phyloP scores from a whole-genome alignment of 2,888 invertebrate species.

The Branchipolynoe longqiensis region DNA sequence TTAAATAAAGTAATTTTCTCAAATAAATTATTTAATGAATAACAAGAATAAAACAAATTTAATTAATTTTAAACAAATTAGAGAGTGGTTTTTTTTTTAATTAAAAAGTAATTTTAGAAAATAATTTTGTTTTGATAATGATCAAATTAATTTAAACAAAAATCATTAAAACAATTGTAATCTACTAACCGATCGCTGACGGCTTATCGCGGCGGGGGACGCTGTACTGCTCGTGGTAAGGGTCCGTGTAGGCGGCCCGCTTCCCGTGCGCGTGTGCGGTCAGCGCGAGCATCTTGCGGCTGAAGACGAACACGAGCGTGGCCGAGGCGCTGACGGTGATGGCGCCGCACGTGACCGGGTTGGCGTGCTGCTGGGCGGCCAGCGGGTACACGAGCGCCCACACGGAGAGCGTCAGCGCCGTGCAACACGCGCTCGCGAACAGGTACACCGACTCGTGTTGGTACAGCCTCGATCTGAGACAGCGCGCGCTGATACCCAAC shows the following conservation, averaged over 20 bases:
- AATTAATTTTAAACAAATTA: too few species aligned
- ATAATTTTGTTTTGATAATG: too few species aligned
- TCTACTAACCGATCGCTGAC: not conserved
- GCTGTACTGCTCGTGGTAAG: not conserved
- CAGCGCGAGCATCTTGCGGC: slow-evolving; percentile 48
- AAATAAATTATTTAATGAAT: too few species aligned
- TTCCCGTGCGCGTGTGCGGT: too few species aligned
- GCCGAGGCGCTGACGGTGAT: slow-evolving; percentile 54
- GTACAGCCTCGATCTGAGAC: slow-evolving; percentile 32
- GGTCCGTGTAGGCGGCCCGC: not conserved
- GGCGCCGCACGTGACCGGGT: slow-evolving; percentile 50
- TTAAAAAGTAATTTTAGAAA: too few species aligned
- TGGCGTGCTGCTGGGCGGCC: not conserved
- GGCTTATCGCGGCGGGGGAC: slow-evolving; percentile 7
- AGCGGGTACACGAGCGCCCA: slow-evolving; percentile 46
- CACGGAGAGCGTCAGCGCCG: not conserved
- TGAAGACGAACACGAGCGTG: slow-evolving; percentile 38
- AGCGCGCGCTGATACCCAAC: not conserved
- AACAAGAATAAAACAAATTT: too few species aligned
- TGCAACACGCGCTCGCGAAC: not conserved
- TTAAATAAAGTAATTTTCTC: too few species aligned
- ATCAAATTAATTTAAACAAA: too few species aligned
- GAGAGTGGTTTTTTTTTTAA: too few species aligned
- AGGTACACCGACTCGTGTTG: slow-evolving; percentile 57
- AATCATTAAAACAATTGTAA: too few species aligned